Evolutionary conservation across 2,797 vertebrate species (phyloP), one percentile per base, ranked within the genome.

Genomic region (Paguma larvata): DNA sequence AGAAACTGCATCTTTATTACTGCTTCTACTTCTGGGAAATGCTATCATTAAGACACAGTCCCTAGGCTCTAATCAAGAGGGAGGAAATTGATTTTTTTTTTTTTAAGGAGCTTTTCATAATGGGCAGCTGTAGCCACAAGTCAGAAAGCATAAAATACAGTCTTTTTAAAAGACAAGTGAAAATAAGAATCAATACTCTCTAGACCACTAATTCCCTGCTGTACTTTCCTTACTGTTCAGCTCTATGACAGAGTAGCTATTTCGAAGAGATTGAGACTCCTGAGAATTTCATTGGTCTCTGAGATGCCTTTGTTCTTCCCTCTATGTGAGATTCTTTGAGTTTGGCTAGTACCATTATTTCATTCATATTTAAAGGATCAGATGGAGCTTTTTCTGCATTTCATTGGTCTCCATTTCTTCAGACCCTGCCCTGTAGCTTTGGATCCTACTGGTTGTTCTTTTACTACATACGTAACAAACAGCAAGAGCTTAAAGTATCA

Each of bases 131-230:
- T 56, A 62, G 27, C 25, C 44, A 82, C 6, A 79, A 59, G 68
- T 11, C 32, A 89, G 62, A 89, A 95, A 94, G 94, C 92, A 65
- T n/a, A 89, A 94, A 95, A 70, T 4, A 87, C 5, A 19, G 5
- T 44, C 70, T 15, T 91, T 78, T 91, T 75, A 6, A 53, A 92
- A 92, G 38, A 92, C 44, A 80, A 85, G 30, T 56, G 48, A 72
- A 84, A 27, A 10, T 25, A 77, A 79, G 38, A 80, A 48, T 32
- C 53, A 73, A 7, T 53, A 46, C 87, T 48, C 9, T 88, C 23
- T 46, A 51, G 48, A 27, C 14, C 32, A 48, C 30, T 38, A 32
- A 23, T 18, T 75, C 16, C 13, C 15, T 46, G 56, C 25, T 65
- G n/a, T 25, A 27, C 46, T 34, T 30, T 62, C 34, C 32, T 78